Conservation (phyloP, 1,140 invertebrate species). For the Bombus breviceps region DNA sequence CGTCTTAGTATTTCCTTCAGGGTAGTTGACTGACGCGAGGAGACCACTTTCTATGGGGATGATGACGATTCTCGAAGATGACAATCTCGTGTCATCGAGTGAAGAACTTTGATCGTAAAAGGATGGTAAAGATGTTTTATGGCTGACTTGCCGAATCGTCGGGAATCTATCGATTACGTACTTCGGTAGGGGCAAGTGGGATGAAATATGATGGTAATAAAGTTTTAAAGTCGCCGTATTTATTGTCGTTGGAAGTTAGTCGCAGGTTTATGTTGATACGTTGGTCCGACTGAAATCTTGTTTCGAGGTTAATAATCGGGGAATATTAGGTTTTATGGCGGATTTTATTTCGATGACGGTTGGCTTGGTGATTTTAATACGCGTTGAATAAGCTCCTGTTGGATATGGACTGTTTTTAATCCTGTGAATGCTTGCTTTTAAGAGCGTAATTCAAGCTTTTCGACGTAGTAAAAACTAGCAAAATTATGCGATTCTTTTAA, state of each 20-base stretch:
- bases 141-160: not conserved
- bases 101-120: not conserved
- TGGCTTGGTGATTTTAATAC: too few relatives aligned
- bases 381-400: too few relatives aligned
- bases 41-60: not conserved
- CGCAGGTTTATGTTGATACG: not conserved
- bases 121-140: not conserved
- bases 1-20: constrained; percentile 3
- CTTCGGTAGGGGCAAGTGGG: not conserved
- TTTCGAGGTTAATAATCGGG: not conserved
- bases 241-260: not conserved
- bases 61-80: not conserved
- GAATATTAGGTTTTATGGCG: not conserved
- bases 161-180: not conserved
- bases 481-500: too few relatives aligned
- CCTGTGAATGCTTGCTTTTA: too few relatives aligned
- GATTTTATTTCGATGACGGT: not conserved
- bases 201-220: constrained; percentile 2
- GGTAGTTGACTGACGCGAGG: not conserved
- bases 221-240: not conserved
- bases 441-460: too few relatives aligned
- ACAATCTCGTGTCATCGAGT: not conserved
- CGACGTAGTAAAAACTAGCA: too few relatives aligned
- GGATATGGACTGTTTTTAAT: too few relatives aligned
- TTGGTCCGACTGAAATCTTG: not conserved